phyloP scores from a whole-genome alignment of 2,113 vertebrate genomes.

The Prionailurus viverrinus region DNA sequence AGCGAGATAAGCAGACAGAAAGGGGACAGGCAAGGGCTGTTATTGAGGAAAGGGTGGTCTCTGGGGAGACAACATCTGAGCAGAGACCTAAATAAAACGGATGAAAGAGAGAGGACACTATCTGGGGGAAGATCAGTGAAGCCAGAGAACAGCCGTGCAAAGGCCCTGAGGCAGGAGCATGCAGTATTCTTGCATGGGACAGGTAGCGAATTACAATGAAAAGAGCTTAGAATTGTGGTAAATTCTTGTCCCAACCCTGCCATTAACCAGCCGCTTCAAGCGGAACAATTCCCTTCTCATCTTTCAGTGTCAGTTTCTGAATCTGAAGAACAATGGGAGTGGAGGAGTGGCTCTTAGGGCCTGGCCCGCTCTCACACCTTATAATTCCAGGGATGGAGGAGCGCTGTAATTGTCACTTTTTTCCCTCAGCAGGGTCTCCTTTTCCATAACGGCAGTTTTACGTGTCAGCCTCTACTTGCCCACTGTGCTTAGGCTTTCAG shows the following conservation, averaged over 20 bases:
- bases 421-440: background rate
- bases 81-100: background rate
- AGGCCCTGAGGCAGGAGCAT: background rate
- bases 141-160: rapidly evolving
- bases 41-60: background rate
- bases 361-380: background rate
- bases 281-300: background rate
- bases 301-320: background rate
- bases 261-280: background rate
- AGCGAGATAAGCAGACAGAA: background rate
- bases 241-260: background rate
- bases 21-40: background rate
- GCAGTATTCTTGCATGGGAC: background rate
- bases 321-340: background rate
- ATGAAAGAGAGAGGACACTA: background rate
- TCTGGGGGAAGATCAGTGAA: background rate
- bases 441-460: background rate
- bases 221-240: background rate
- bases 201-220: background rate
- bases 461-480: background rate
- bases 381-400: background rate
- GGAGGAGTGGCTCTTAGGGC: background rate
- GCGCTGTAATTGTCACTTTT: rapidly evolving
- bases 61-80: background rate
- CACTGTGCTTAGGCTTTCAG: background rate